Evolutionary conservation across 2,888 invertebrate species (phyloP).

Genomic region (Lochmaea crataegi): DNA sequence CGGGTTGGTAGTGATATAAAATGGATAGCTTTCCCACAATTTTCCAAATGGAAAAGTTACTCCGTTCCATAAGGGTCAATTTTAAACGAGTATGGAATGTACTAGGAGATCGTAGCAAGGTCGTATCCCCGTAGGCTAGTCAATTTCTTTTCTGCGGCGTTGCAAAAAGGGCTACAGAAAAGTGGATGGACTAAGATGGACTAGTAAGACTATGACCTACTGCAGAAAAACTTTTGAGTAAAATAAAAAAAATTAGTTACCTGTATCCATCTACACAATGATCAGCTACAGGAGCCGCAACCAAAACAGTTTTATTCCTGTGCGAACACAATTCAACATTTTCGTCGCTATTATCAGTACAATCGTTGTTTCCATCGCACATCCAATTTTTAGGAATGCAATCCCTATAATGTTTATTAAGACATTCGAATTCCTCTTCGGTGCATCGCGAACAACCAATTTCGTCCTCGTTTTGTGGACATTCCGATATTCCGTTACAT

Average conservation of each 20-base stretch:
- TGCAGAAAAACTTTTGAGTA: no score
- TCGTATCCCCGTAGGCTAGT: no score
- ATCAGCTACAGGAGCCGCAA: constrained; percentile 19
- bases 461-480: constrained; percentile 81
- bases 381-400: constrained; percentile 72
- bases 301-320: constrained; percentile 22
- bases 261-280: constrained; percentile 66
- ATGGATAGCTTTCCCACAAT: no score
- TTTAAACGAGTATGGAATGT: no score
- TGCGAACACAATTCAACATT: constrained; percentile 41
- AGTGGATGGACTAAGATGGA: no score
- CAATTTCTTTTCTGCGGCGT: no score
- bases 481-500: constrained; percentile 73
- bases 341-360: constrained; percentile 81
- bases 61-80: no score
- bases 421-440: constrained; percentile 68
- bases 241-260: constrained; percentile 36
- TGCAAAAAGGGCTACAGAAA: no score
- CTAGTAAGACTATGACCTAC: no score
- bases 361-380: constrained; percentile 75
- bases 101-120: no score
- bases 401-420: constrained; percentile 63
- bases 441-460: constrained; percentile 64
- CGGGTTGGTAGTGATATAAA: no score
- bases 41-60: no score